Evolutionary conservation across 1,140 invertebrate genomes (phyloP), one percentile per base, ranked within the genome.

Genomic region (Melanaphis sacchari): DNA sequence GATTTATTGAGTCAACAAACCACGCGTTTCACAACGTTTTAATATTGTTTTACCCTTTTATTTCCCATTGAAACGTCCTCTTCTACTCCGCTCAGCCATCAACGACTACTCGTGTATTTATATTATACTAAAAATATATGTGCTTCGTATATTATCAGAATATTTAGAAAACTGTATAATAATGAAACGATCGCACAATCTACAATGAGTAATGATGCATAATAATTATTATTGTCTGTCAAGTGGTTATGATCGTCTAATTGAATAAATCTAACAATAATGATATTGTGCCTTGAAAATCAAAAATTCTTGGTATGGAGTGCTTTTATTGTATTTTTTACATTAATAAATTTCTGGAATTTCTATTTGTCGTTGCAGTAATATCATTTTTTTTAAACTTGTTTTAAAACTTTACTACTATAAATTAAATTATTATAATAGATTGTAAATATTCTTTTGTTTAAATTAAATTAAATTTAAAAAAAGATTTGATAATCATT

Each of bases 1-100:
- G 59, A 76, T 76, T 76, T 76, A 76, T 76, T n/a, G 59, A 76
- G 59, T 76, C 59, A 76, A 76, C 59, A 76, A n/a, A 76, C 59
- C 31, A 5, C n/a, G 59, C 59, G 31, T 59, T 59, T 59, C 26
- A 59, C 59, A 66, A n/a, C 15, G 59, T 76, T 76, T 76, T 76
- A 76, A 76, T 76, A 36, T 76, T n/a, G n/a, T 18, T 76, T 15
- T 76, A 76, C 59, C 31, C 18, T 76, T 76, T 76, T 76, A 76
- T 76, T 76, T 76, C n/a, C 31, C 59, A 76, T n/a, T n/a, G 59
- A 31, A n/a, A 66, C 54, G 31, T 66, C 59, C 31, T 26, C 59
- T 31, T 31, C 59, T 31, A 8, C 31, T 26, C 59, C 59, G 31
- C 46, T 59, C 26, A n/a, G 59, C 31, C 59, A n/a, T 76, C 59